Conservation (phyloP, 2,113 vertebrate genomes). For the Hippocampus mohnikei region DNA sequence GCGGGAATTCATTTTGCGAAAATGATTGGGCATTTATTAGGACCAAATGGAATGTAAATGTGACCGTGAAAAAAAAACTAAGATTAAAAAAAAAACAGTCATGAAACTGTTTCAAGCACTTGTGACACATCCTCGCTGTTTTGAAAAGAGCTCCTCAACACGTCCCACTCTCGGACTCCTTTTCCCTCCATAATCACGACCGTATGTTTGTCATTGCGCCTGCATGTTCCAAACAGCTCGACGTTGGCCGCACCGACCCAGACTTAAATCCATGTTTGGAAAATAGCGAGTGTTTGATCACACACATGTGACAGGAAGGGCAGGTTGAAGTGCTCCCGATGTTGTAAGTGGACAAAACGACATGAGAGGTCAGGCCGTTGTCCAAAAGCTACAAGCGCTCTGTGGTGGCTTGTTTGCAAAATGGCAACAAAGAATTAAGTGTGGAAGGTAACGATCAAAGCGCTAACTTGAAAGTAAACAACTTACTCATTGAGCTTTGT, state of each 20-base stretch:
- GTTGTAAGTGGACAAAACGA: conserved; percentile 24
- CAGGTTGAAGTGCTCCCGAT: conserved; percentile 23
- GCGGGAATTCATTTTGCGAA: not conserved
- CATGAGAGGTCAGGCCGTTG: not conserved
- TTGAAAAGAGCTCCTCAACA: not conserved
- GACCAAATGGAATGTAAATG: too few species aligned
- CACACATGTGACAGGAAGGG: conserved; percentile 13
- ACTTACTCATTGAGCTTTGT: conserved; percentile 92
- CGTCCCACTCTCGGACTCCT: not conserved
- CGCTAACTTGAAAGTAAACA: not conserved
- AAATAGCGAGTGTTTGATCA: conserved; percentile 5
- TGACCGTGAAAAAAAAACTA: too few species aligned
- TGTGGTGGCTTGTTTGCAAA: not conserved
- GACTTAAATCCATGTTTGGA: not conserved
- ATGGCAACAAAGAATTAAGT: not conserved
- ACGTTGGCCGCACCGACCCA: not conserved
- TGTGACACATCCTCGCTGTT: not conserved
- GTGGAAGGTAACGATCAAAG: not conserved
- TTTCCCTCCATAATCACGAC: conserved; percentile 31
- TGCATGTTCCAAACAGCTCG: conserved; percentile 5
- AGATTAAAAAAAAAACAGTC: too few species aligned
- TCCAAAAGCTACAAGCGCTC: conserved; percentile 53
- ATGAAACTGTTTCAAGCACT: not conserved
- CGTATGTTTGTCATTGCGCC: conserved; percentile 26
- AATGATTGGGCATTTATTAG: too few species aligned